These are phyloP conservation scores for Drosophila kikkawai DNA, from an alignment of 1,140 invertebrate species.

Conservation along the genomic window DNA sequence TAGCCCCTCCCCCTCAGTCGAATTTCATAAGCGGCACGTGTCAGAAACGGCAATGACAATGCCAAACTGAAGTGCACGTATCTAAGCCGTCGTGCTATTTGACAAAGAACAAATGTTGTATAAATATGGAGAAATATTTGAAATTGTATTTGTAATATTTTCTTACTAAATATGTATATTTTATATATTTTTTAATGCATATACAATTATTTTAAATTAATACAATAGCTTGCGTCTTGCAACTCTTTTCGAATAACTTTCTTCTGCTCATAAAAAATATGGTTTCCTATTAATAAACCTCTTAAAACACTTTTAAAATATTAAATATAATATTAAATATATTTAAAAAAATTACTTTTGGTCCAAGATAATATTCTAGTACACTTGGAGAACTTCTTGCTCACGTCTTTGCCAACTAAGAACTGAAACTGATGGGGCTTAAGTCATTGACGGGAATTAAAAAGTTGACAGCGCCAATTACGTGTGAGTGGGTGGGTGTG, in stretches of 20 bases:
- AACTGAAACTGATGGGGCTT: slow-evolving; percentile 38
- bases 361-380: background rate
- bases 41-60: slow-evolving; percentile 32
- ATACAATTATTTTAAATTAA: background rate
- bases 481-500: slow-evolving; percentile 28
- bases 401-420: slow-evolving; percentile 12
- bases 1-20: background rate
- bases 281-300: background rate
- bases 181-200: background rate
- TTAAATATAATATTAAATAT: background rate
- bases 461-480: slow-evolving; percentile 51
- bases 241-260: background rate
- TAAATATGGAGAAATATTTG: too few relatives aligned
- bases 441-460: slow-evolving; percentile 55
- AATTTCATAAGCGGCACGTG: slow-evolving; percentile 46
- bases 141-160: background rate
- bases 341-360: background rate
- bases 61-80: slow-evolving; percentile 18
- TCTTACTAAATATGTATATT: background rate
- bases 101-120: background rate
- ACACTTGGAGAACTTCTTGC: background rate
- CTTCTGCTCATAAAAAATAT: too few relatives aligned
- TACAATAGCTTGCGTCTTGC: background rate
- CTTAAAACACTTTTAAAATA: background rate
- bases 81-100: background rate